phyloP scores from a whole-genome alignment of 2,113 vertebrate genomes.

The Dipodomys ordii region DNA sequence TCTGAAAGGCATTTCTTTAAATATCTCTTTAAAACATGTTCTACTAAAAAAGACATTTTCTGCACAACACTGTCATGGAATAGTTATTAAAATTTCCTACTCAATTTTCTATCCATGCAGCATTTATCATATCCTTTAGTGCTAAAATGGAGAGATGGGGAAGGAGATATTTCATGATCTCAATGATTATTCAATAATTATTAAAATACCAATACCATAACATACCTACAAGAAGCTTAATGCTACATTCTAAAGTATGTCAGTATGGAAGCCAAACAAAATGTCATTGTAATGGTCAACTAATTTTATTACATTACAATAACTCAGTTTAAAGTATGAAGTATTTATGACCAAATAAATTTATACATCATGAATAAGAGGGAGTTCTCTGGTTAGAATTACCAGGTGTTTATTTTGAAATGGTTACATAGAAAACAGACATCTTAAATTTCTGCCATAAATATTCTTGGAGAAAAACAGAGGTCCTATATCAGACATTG shows the following conservation, averaged over 20 bases:
- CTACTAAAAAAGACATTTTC: background rate
- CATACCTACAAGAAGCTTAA: background rate
- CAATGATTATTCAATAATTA: constrained; percentile 47
- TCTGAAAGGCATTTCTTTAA: constrained; percentile 37
- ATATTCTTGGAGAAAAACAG: constrained; percentile 47
- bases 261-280: constrained; percentile 13
- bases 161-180: background rate
- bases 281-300: background rate
- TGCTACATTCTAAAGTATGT: constrained; percentile 18
- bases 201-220: constrained; percentile 21
- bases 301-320: constrained; percentile 57
- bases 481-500: constrained; percentile 10
- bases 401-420: constrained; percentile 54
- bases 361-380: constrained; percentile 24
- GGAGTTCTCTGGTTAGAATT: constrained; percentile 1
- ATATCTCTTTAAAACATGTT: constrained; percentile 56
- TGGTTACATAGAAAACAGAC: background rate
- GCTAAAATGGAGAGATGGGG: background rate
- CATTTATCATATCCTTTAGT: constrained; percentile 11
- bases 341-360: constrained; percentile 63
- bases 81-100: background rate
- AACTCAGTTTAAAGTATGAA: constrained; percentile 45
- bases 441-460: constrained; percentile 37
- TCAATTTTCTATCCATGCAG: background rate
- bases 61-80: background rate